phyloP scores from a whole-genome alignment of 1,140 invertebrate species.

The Rhyacophila brunnea region DNA sequence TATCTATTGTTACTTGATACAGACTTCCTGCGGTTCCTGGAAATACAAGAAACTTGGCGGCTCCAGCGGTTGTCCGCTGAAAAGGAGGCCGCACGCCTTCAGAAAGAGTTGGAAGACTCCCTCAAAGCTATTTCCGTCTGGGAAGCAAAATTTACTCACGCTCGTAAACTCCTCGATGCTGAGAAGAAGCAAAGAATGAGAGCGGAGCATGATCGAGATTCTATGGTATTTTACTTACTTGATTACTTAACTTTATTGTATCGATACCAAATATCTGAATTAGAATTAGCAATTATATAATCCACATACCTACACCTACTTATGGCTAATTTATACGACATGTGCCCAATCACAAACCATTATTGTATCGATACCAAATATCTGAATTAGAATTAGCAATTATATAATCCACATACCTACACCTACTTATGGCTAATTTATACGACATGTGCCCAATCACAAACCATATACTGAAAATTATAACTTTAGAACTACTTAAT shows the following conservation, averaged over 20 bases:
- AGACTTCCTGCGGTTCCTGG: slow-evolving; percentile 72
- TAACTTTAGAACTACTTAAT: no score
- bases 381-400: neutral
- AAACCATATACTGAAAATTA: no score
- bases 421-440: no score
- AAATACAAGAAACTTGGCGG: slow-evolving; percentile 69
- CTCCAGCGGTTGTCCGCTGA: slow-evolving; percentile 67
- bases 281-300: neutral
- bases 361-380: neutral
- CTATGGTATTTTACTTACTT: slow-evolving; percentile 50
- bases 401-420: neutral
- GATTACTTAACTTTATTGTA: neutral
- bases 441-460: no score
- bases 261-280: neutral
- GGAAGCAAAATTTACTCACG: slow-evolving; percentile 75
- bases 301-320: no score
- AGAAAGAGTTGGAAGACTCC: slow-evolving; percentile 63
- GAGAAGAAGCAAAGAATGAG: slow-evolving; percentile 67
- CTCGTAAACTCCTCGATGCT: slow-evolving; percentile 72
- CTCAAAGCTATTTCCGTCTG: slow-evolving; percentile 65
- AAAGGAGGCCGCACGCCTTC: slow-evolving; percentile 64
- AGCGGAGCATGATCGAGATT: slow-evolving; percentile 63
- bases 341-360: no score
- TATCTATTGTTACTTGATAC: no score
- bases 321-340: no score